Conservation (phyloP, 2,113 vertebrate species). For the Elephas maximus region DNA sequence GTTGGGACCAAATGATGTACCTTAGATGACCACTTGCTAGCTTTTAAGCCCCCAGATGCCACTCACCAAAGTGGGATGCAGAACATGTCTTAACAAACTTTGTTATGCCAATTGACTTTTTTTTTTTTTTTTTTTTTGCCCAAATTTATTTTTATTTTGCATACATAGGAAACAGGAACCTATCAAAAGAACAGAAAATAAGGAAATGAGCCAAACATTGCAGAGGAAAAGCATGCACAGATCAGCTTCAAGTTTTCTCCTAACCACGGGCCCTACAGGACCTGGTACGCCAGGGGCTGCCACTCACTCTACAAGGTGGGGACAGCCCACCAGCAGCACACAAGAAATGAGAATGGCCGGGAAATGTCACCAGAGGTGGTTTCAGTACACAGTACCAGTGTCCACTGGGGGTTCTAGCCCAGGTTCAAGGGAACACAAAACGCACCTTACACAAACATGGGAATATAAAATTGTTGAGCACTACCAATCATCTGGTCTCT, state of each 20-base stretch:
- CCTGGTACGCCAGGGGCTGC: not conserved
- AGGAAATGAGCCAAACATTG: not conserved
- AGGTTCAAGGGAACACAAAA: constrained; percentile 18
- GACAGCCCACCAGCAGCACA: not conserved
- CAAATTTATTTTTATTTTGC: constrained; percentile 66
- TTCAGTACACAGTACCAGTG: not conserved
- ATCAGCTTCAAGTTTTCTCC: not conserved
- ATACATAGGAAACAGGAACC: constrained; percentile 72
- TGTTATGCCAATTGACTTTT: too few species aligned
- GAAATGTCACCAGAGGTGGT: constrained; percentile 51
- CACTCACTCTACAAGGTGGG: not conserved
- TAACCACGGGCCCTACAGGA: not conserved
- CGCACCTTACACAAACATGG: not conserved
- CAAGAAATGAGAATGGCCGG: not conserved
- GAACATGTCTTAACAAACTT: too few species aligned
- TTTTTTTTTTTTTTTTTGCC: too few species aligned
- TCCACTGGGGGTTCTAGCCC: constrained; percentile 23
- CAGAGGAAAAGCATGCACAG: constrained; percentile 33
- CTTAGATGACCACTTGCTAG: too few species aligned
- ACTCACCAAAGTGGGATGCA: too few species aligned
- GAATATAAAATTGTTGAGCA: constrained; percentile 70
- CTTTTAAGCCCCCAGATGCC: too few species aligned
- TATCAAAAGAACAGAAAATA: constrained; percentile 5
- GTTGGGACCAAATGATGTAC: too few species aligned
- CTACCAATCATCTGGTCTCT: not conserved